phyloP scores from a whole-genome alignment of 1,140 invertebrate species.

The Tetramorium simillimum region DNA sequence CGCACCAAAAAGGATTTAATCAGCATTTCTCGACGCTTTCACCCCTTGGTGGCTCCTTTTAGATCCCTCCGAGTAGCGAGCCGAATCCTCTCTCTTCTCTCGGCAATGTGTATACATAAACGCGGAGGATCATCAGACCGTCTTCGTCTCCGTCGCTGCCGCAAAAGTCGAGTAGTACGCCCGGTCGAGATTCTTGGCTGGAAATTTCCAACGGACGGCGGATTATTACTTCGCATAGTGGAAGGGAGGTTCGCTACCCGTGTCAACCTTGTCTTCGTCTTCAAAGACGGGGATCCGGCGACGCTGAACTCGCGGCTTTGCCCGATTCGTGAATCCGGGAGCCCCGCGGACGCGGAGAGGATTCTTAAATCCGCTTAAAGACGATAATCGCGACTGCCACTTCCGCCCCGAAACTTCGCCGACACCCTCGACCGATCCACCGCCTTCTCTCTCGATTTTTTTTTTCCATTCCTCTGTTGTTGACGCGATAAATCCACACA shows the following conservation, averaged over 20 bases:
- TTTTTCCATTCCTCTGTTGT: neutral
- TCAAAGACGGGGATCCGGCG: slow-evolving; percentile 42
- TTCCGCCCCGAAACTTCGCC: slow-evolving; percentile 29
- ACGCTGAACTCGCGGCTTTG: slow-evolving; percentile 24
- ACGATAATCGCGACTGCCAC: slow-evolving; percentile 42
- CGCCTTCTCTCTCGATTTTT: neutral
- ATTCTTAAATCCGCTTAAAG: slow-evolving; percentile 41
- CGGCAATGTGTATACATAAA: slow-evolving; percentile 44
- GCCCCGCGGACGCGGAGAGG: neutral
- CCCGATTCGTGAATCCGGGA: neutral
- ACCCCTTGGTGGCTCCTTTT: slow-evolving; percentile 51
- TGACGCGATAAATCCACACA: slow-evolving; percentile 27
- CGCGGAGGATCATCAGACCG: neutral
- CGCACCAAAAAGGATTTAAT: slow-evolving; percentile 72
- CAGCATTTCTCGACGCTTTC: slow-evolving; percentile 66
- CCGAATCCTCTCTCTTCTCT: slow-evolving; percentile 18
- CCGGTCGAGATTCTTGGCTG: slow-evolving; percentile 55
- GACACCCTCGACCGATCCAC: neutral
- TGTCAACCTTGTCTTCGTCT: slow-evolving; percentile 38
- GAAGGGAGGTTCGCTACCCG: neutral
- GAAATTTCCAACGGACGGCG: slow-evolving; percentile 52
- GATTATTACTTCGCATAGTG: slow-evolving; percentile 54
- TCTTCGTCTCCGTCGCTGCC: neutral
- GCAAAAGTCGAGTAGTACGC: slow-evolving; percentile 43
- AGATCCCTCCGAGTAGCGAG: slow-evolving; percentile 18